Conservation (phyloP, 2,113 vertebrate genomes). For the Labeo catla region DNA sequence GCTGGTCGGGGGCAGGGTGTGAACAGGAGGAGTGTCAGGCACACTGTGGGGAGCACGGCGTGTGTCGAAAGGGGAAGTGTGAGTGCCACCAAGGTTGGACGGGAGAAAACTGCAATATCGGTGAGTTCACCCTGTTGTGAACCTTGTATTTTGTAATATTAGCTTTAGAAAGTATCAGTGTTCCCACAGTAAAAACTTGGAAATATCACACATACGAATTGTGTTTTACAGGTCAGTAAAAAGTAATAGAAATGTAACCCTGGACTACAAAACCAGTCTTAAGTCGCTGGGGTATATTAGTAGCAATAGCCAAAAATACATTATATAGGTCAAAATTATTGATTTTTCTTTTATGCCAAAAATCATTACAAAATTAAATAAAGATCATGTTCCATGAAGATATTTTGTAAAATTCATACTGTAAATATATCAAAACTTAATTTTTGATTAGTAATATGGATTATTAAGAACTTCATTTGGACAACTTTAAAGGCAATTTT, state of each 20-base stretch:
- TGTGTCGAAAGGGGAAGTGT: constrained; percentile 94
- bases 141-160: not conserved
- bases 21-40: constrained; percentile 93
- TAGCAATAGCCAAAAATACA: too few species aligned
- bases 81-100: constrained; percentile 98
- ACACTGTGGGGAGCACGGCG: constrained; percentile 92
- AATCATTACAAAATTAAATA: too few species aligned
- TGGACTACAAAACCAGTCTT: too few species aligned
- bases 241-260: not conserved
- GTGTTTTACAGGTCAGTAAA: not conserved
- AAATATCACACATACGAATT: not conserved
- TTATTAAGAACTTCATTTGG: too few species aligned
- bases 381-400: too few species aligned
- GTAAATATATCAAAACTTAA: too few species aligned
- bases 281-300: too few species aligned
- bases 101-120: constrained; percentile 97
- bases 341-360: too few species aligned
- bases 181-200: not conserved
- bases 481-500: too few species aligned
- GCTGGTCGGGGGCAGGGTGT: constrained; percentile 90
- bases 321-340: too few species aligned
- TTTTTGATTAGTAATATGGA: too few species aligned
- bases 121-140: constrained; percentile 70
- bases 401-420: too few species aligned
- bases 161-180: not conserved